Evolutionary conservation across 2,113 vertebrate species (phyloP), one percentile per base, ranked within the genome.

Genomic region (Galbula dea): DNA sequence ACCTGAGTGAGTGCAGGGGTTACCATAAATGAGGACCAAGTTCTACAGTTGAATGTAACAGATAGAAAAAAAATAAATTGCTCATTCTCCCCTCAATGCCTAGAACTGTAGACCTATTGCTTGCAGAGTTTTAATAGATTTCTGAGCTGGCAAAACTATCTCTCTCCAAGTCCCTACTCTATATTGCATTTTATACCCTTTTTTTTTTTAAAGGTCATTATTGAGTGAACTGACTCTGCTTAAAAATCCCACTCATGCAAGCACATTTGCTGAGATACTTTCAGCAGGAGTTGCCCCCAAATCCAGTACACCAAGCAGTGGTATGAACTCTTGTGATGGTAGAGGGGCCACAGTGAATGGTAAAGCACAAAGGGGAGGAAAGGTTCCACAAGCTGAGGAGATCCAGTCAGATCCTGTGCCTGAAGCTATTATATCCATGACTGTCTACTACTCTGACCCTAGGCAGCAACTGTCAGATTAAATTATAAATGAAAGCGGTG

Each of bases 401-500:
- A 79, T 11, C 15, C 58, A 34, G 37, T 17, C 49, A 86, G 63
- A 62, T 17, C 24, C 36, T 2, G 1, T 3, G 7, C 32, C n/a
- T 80, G 51, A 73, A 86, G 18, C 27, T 32, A 23, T 69, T 83
- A 43, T 36, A 52, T 24, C 51, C 19, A 59, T 3, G 10, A 49
- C 4, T 0, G 0, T 43, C 43, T 67, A 68, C 41, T 61, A 80
- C 43, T 61, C 52, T 0, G 2, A 57, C 27, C 19, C n/a, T n/a
- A 67, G 21, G 59, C 34, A 68, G 41, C 51, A 61, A 51, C 14
- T 12, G 77, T 89, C n/a, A 83, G 46, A 94, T 37, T 83, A 74
- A 66, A 69, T 52, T 45, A 92, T 52, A 94, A 77, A 72, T 83
- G n/a, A 36, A 86, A 81, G 69, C 3, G 12, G 30, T 81, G 82